Base-by-base conservation (phyloP, 2,797 vertebrate genomes). In the Huso huso region DNA sequence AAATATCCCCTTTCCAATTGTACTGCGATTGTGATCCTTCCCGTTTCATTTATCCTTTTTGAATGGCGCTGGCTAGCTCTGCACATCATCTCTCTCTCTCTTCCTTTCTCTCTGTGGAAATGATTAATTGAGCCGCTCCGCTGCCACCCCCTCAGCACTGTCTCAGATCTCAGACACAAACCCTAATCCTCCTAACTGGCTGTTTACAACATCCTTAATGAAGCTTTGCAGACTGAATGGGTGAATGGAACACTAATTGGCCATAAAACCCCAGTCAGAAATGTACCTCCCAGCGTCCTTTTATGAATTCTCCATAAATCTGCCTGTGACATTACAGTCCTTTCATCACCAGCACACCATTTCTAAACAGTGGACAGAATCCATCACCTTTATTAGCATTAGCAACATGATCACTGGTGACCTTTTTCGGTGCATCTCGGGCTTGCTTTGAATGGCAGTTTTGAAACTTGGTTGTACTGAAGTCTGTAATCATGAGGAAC, bases 161-260 rank as follows among this genome's bases (percentile, higher is more conserved):
- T 71, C 73, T 53, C 69, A 68, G 62, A 72, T 72, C 72, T 64
- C 66, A 66, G 71, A 77, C 67, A 66, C 74, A 62, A 72, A 72
- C 72, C 73, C 76, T 81, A 86, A 82, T 80, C 77, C 80, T 71
- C 68, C 72, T 74, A 78, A 78, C 81, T 77, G 79, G 73, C 71
- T 58, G 55, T 58, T 58, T 58, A 58, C 12, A 13, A 58, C 55
- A 58, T 58, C 55, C 12, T 13, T 58, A n/a, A 58, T 58, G 55
- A 58, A 58, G 55, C 55, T 58, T 58, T 58, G 55, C 55, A 58
- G 55, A 11, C 12, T n/a, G 12, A 58, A 58, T n/a, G 55, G 55
- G 7, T 58, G 6, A 13, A 58, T 3, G 12, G 12, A 11, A 7
- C 55, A 58, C 55, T 58, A 51, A 63, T 48, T 49, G 62, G 50